Evolutionary conservation across 2,797 vertebrate genomes (phyloP).

Genomic region (Parauchenoglanis punctatus): DNA sequence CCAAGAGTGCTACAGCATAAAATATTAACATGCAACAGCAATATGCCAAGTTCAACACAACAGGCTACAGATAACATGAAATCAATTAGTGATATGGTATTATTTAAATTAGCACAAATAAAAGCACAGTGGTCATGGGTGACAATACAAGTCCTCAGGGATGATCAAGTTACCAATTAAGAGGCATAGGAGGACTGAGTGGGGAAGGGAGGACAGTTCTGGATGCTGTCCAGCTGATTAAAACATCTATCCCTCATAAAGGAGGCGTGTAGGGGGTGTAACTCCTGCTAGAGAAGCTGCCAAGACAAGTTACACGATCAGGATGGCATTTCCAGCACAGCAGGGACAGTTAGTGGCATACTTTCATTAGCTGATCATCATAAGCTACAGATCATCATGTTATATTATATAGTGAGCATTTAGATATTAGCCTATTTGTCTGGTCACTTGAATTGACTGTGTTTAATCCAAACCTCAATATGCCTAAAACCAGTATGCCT

Average conservation of each 20-base stretch:
- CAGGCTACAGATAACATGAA: conserved; percentile 74
- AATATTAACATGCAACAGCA: conserved; percentile 71
- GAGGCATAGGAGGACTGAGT: conserved; percentile 50
- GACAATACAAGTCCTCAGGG: conserved; percentile 52
- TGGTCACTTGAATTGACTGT: not conserved
- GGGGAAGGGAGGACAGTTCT: conserved; percentile 61
- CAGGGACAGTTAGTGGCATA: not conserved
- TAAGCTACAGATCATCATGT: not conserved
- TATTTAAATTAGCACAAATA: conserved; percentile 63
- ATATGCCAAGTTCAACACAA: conserved; percentile 68
- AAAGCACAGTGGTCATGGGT: conserved; percentile 31
- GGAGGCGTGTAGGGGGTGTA: not conserved
- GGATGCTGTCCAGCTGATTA: conserved; percentile 65
- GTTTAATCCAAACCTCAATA: not conserved
- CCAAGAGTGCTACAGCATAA: conserved; percentile 57
- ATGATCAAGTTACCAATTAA: conserved; percentile 67
- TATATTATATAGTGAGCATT: not conserved
- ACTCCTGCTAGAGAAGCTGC: conserved; percentile 48
- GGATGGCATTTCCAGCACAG: conserved; percentile 20
- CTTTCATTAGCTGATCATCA: conserved; percentile 6
- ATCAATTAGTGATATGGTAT: conserved; percentile 74
- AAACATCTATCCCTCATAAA: conserved; percentile 51
- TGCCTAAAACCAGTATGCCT: not conserved
- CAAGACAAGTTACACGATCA: conserved; percentile 28
- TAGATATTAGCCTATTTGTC: not conserved